These are phyloP conservation scores for Scaptomyza graminum DNA, from an alignment of 1,140 invertebrate genomes.

Conservation along the genomic window DNA sequence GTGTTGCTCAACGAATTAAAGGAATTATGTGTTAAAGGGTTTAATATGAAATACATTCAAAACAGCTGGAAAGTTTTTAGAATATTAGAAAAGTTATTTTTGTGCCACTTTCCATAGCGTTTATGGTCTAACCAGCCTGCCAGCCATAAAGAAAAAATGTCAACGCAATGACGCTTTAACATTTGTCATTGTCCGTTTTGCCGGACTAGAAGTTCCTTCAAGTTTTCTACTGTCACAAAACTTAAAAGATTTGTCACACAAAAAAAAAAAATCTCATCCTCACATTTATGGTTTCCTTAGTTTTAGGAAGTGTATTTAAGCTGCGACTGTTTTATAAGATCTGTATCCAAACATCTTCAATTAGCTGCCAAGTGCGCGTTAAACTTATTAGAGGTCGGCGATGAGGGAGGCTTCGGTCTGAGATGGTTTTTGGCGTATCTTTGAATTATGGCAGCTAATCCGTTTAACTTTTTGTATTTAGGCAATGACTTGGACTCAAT, in stretches of 20 bases:
- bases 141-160: no score
- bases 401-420: neutral
- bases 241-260: neutral
- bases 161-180: neutral
- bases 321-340: neutral
- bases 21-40: neutral
- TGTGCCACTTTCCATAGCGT: no score
- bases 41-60: neutral
- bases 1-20: no score
- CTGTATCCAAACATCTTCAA: constrained; percentile 7
- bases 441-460: constrained; percentile 46
- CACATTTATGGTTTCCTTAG: neutral
- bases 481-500: constrained; percentile 98
- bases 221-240: neutral
- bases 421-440: neutral
- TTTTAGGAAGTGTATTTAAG: constrained; percentile 20
- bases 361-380: constrained; percentile 23
- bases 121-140: no score
- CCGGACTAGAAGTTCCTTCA: neutral
- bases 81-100: neutral
- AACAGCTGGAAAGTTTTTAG: neutral
- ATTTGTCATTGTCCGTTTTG: neutral
- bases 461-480: constrained; percentile 84
- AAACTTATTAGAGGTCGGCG: neutral
- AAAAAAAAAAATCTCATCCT: neutral